Evolutionary conservation across 2,113 vertebrate genomes (phyloP).

Genomic region (Syngnathoides biaculeatus): DNA sequence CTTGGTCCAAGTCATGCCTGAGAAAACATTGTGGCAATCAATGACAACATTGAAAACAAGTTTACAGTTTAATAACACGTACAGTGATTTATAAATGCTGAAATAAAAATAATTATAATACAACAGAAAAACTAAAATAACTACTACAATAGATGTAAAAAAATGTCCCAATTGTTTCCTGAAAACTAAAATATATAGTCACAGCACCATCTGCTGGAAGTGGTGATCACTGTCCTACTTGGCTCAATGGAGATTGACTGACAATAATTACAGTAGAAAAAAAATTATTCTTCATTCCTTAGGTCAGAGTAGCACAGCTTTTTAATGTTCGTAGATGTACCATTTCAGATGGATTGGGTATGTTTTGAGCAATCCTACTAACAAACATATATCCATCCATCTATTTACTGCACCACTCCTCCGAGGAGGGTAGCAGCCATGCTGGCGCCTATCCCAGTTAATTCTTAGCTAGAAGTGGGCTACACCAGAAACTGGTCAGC

Average conservation of each 20-base stretch:
- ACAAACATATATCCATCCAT: not conserved
- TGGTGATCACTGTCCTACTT: not conserved
- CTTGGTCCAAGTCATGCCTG: slow-evolving; percentile 91
- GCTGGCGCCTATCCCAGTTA: too few relatives aligned
- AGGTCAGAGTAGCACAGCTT: not conserved
- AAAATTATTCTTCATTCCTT: not conserved
- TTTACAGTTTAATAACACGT: not conserved
- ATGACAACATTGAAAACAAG: not conserved
- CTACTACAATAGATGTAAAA: not conserved
- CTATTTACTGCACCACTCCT: too few relatives aligned
- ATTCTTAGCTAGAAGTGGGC: too few relatives aligned
- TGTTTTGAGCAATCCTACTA: not conserved
- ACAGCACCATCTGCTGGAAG: not conserved
- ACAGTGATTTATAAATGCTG: not conserved
- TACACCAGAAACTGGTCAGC: too few relatives aligned
- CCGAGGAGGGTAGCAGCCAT: too few relatives aligned
- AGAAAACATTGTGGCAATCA: not conserved
- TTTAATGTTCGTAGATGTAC: not conserved
- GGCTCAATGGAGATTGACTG: not conserved
- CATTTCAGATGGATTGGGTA: too few relatives aligned
- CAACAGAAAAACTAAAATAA: not conserved
- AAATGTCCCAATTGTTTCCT: not conserved
- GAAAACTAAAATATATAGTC: not conserved
- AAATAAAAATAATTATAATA: not conserved
- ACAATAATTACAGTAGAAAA: not conserved